Percentiles rank a stretch among this genome's conserved stretches.
phyloP scores from a whole-genome alignment of 2,888 invertebrate genomes.

The Amiota minor region DNA sequence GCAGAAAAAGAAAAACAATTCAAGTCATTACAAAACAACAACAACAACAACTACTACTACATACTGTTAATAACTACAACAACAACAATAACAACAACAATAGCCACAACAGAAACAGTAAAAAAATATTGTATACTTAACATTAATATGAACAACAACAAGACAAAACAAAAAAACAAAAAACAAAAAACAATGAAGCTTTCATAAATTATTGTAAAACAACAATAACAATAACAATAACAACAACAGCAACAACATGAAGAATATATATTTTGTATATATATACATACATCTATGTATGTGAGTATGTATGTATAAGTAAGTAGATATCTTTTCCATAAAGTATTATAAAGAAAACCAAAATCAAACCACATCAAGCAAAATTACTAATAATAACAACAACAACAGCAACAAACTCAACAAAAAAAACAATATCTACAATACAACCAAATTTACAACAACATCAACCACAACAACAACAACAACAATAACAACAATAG shows the following conservation, averaged over 20 bases:
- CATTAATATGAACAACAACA: neutral
- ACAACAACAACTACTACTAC: slow-evolving; percentile 37
- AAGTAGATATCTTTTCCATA: neutral
- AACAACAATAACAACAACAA: neutral
- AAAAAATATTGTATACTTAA: neutral
- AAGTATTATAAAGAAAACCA: neutral
- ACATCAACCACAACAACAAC: slow-evolving; percentile 7
- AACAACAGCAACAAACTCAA: slow-evolving; percentile 9
- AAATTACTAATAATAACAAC: slow-evolving; percentile 10
- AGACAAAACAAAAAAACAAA: no score
- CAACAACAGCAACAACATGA: neutral
- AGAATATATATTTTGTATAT: no score
- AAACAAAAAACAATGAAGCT: slow-evolving; percentile 1
- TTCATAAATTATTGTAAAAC: neutral
- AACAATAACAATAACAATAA: slow-evolving; percentile 11
- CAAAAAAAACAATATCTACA: slow-evolving; percentile 11
- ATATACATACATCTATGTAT: neutral
- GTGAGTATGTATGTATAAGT: neutral
- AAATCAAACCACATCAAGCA: neutral
- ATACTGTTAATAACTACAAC: slow-evolving; percentile 13
- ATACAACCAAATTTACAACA: no score
- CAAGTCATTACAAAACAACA: neutral
- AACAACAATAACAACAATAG: slow-evolving; percentile 1
- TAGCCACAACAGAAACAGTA: neutral
- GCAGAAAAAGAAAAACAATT: slow-evolving; percentile 56